Base-by-base conservation (phyloP, 2,113 vertebrate genomes). In the Theropithecus gelada region DNA sequence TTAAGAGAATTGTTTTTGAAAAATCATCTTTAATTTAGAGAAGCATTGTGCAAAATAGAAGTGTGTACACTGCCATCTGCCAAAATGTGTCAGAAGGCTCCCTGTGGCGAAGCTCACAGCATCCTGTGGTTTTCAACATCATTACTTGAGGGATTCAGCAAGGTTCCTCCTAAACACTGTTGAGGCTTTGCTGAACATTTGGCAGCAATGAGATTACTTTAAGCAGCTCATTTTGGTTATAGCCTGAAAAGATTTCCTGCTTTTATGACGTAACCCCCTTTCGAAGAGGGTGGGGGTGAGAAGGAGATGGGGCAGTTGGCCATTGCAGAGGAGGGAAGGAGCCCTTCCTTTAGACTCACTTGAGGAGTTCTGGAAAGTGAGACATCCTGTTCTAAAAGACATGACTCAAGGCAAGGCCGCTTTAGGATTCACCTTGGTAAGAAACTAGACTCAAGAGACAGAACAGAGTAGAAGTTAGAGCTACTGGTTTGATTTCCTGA, bases 1-100 rank as follows among this genome's bases (percentile, higher is more conserved):
- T 50, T 82, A 88, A 43, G 93, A 91, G 84, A 97, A 97, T 93
- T 96, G 61, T 66, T 98, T 96, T 95, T 76, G 82, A 98, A 97
- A 98, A 96, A 97, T 90, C 48, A 90, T 97, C 91, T 93, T 97
- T 95, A 97, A 95, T 92, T 98, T 96, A 95, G 97, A 97, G 90
- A 98, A 85, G 87, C 57, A 90, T 57, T 96, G 61, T 83, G 92
- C 91, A 98, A 97, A 82, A 96, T 95, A 97, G 88, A 96, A 95
- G 66, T 81, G 32, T 87, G 92, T 94, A 82, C 72, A 88, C 35
- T 95, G 88, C 93, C 97, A 96, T 95, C 97, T 96, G 96, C 96
- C 95, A 90, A 87, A 94, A 97, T 68, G 85, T 88, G 94, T 97
- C 91, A 94, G 86, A 78, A 96, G 80, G 66, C 64, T 96, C 96